These are phyloP conservation scores for Sparidentex hasta DNA, from an alignment of 2,797 vertebrate species.

Conservation along the genomic window DNA sequence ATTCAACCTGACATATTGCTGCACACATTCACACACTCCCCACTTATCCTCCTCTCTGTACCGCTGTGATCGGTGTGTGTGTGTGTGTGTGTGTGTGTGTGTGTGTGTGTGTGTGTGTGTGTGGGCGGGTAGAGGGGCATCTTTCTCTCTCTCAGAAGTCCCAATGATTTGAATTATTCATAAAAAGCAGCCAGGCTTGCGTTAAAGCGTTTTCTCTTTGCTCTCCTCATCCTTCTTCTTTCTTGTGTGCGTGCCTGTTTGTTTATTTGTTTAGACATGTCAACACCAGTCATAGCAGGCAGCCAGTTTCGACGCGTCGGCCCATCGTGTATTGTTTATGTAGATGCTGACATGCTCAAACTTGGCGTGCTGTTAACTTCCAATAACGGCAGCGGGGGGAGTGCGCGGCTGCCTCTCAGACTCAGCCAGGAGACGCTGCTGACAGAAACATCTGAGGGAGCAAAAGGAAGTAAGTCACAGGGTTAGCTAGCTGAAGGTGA, in stretches of 20 bases:
- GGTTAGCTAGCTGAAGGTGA: constrained; percentile 61
- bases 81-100: not conserved
- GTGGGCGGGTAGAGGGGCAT: constrained; percentile 7
- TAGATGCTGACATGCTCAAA: constrained; percentile 35
- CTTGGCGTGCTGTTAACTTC: constrained; percentile 31
- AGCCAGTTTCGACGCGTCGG: constrained; percentile 14
- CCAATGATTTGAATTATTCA: constrained; percentile 74
- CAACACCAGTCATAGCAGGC: constrained; percentile 29
- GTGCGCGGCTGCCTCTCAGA: constrained; percentile 21
- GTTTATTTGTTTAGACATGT: constrained; percentile 56
- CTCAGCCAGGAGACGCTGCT: constrained; percentile 39
- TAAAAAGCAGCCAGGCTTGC: constrained; percentile 61
- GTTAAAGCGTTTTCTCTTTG: constrained; percentile 58
- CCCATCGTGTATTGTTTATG: constrained; percentile 51
- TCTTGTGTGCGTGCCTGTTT: constrained; percentile 23
- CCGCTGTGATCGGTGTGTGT: constrained; percentile 17
- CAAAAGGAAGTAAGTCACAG: constrained; percentile 73
- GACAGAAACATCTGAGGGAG: constrained; percentile 51
- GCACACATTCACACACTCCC: constrained; percentile 54
- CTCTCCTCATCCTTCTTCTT: constrained; percentile 29
- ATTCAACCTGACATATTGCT: constrained; percentile 69
- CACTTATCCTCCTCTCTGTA: constrained; percentile 45
- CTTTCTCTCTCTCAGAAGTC: constrained; percentile 55
- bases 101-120: constrained; percentile 16
- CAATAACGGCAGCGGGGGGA: constrained; percentile 48